Base-by-base conservation (phyloP, 1,140 invertebrate species). In the Parapsyche elsis region DNA sequence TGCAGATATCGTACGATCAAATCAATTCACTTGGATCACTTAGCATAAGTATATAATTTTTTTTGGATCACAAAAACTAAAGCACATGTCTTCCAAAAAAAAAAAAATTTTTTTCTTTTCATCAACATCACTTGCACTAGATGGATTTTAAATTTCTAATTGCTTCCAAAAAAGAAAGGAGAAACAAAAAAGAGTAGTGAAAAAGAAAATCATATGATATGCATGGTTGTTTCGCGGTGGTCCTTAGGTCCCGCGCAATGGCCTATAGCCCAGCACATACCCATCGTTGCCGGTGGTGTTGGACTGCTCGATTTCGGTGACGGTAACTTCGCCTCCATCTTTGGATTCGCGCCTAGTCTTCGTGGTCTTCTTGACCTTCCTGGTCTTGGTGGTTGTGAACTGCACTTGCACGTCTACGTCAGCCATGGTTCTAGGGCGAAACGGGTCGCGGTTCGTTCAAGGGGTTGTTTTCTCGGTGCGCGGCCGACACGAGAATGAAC, bases 361-460 rank as follows among this genome's bases (percentile, higher is more conserved):
- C 80, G 92, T 94, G 84, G 92, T 92, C 90, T 96, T 96, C 91
- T 95, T 96, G 89, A 95, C 94, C 92, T 96, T 96, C 88, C 94
- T 94, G 87, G 94, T 94, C 90, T 95, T 95, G 87, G 94, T 92
- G 85, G 93, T 93, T 85, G 93, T 93, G 87, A 92, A 94, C 89
- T 95, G 94, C 90, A 94, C 93, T 90, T 93, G 92, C 80, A 93
- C 92, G 88, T 96, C 95, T 86, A 95, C 94, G 91, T 96, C 95
- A 87, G 94, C 94, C 94, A 96, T 95, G 88, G 89, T 38, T 38
- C 1, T 7, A 7, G 30, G 30, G 30, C 7, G 30, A 38, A 38
- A 38, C 30, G 30, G 7, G 30, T 38, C 30, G 71, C 71, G 78
- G 77, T 74, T 74, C 83, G 79, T 76, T 79, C 80, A 81, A 76